A percentile compares a stretch with the other conserved stretches of the same genome.
Evolutionary conservation across 2,888 invertebrate genomes (phyloP).

Genomic region (Monoplex corrugatus): DNA sequence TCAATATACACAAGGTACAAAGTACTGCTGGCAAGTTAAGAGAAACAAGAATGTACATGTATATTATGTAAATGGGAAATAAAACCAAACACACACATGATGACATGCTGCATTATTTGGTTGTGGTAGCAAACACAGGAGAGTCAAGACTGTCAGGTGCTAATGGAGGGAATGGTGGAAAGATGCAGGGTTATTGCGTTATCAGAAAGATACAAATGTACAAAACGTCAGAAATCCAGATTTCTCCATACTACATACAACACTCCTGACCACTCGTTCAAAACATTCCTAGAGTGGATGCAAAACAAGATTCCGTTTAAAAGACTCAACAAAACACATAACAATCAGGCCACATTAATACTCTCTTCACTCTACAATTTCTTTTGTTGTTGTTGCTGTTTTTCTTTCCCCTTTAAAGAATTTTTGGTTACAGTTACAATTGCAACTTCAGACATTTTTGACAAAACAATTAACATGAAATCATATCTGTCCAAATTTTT

Average conservation of each 20-base stretch:
- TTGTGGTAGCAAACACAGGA: background rate
- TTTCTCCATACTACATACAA: background rate
- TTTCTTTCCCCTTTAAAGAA: too few species aligned
- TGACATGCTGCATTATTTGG: background rate
- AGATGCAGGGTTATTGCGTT: conserved; percentile 18
- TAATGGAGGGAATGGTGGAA: conserved; percentile 20
- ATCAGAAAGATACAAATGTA: background rate
- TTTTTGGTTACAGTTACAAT: too few species aligned
- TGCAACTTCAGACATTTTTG: too few species aligned
- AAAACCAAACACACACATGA: background rate
- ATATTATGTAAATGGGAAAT: background rate
- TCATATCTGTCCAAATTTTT: too few species aligned
- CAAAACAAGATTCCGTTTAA: background rate
- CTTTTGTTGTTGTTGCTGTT: too few species aligned
- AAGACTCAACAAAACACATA: background rate
- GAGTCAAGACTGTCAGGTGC: background rate
- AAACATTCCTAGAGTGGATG: background rate
- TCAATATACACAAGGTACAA: background rate
- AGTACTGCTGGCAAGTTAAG: background rate
- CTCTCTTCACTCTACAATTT: background rate
- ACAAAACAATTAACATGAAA: too few species aligned
- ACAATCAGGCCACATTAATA: background rate
- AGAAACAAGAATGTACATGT: background rate
- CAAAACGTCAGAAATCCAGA: background rate
- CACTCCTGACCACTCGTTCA: background rate